Evolutionary conservation across 1,140 invertebrate genomes (phyloP).

Genomic region (Heliconius himera): DNA sequence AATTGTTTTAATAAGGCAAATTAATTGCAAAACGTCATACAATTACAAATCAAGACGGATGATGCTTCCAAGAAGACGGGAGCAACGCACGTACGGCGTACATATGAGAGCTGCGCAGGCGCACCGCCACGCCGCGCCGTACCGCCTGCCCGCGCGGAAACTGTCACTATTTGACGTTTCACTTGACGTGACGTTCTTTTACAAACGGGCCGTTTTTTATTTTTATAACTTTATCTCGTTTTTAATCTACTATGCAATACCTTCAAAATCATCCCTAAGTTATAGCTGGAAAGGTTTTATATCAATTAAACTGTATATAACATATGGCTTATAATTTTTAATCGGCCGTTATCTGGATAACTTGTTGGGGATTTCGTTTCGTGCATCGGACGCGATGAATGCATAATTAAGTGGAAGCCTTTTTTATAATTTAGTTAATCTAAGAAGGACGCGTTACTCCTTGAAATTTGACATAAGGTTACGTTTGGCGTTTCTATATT

Average conservation of each 20-base stretch:
- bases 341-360: constrained; percentile 71
- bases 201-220: constrained; percentile 75
- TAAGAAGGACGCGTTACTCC: constrained; percentile 45
- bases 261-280: constrained; percentile 56
- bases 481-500: constrained; percentile 24
- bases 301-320: constrained; percentile 46
- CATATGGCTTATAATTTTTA: constrained; percentile 67
- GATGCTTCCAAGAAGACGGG: constrained; percentile 70
- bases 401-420: constrained; percentile 78
- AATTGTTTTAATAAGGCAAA: constrained; percentile 47
- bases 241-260: constrained; percentile 60
- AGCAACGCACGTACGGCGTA: constrained; percentile 57
- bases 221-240: constrained; percentile 70
- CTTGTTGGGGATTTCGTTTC: constrained; percentile 73
- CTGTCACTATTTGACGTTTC: constrained; percentile 79
- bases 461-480: constrained; percentile 26
- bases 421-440: constrained; percentile 72
- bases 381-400: constrained; percentile 74
- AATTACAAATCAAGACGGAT: constrained; percentile 55
- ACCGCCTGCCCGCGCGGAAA: constrained; percentile 68
- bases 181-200: constrained; percentile 76
- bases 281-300: constrained; percentile 56
- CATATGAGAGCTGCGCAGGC: neutral
- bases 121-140: constrained; percentile 41
- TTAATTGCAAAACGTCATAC: constrained; percentile 59